Percentiles rank a stretch among this genome's conserved stretches.
Conservation (phyloP, 2,797 vertebrate genomes). For the Manis javanica region DNA sequence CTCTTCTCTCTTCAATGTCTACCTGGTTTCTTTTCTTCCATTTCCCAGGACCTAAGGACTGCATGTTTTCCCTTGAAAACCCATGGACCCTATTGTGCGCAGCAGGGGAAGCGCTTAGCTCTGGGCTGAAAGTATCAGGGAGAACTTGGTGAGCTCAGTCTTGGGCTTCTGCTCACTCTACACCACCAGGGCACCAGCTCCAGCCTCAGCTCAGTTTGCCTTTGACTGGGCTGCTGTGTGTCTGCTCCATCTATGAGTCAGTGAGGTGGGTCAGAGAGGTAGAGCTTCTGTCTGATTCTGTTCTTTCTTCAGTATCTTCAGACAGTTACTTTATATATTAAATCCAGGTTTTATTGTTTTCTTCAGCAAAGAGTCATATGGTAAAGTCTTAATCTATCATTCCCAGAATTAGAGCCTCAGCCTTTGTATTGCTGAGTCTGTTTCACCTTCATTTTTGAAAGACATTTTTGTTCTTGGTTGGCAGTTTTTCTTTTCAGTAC, state of each 20-base stretch:
- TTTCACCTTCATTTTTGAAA: neutral
- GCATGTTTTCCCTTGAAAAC: neutral
- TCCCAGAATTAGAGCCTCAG: neutral
- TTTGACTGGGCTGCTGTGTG: neutral
- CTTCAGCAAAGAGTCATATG: neutral
- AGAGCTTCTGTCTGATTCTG: neutral
- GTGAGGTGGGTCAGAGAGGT: neutral
- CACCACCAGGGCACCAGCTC: neutral
- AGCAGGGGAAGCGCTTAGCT: neutral
- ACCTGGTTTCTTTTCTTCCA: neutral
- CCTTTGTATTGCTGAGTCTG: neutral
- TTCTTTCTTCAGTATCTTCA: neutral
- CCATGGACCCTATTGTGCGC: neutral
- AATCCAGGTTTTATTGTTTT: neutral
- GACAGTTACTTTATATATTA: neutral
- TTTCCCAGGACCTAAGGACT: neutral
- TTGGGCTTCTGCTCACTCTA: neutral
- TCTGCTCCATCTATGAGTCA: neutral
- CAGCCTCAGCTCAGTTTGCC: neutral
- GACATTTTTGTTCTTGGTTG: neutral
- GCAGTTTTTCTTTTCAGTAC: neutral
- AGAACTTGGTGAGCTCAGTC: neutral
- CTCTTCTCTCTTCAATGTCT: neutral
- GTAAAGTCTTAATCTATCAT: neutral
- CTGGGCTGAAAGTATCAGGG: neutral